A percentile compares a stretch with the other conserved stretches of the same genome.
Evolutionary conservation across 2,888 invertebrate genomes (phyloP).

Genomic region (Tetragonisca angustula): DNA sequence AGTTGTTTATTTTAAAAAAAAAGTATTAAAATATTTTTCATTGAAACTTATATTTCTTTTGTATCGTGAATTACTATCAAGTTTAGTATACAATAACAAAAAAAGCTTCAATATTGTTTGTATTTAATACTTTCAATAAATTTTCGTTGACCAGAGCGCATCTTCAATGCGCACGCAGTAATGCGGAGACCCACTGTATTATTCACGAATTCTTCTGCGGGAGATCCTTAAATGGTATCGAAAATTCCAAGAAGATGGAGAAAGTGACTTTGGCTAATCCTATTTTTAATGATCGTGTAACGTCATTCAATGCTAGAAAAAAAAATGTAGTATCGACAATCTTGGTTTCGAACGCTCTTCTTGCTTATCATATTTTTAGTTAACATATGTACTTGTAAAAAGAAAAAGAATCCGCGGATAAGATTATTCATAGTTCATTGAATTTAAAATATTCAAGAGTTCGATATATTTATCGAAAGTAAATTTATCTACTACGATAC

Average conservation of each 20-base stretch:
- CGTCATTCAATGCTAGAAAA: conserved; percentile 3
- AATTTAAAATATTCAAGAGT: background rate
- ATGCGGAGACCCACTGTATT: background rate
- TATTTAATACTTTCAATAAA: background rate
- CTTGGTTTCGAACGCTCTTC: background rate
- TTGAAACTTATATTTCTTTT: background rate
- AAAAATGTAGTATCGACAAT: background rate
- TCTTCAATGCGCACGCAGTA: background rate
- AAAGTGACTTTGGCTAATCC: conserved; percentile 40
- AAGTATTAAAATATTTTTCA: background rate
- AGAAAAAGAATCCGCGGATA: background rate
- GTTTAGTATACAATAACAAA: background rate
- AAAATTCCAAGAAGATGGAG: conserved; percentile 26
- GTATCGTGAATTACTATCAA: background rate
- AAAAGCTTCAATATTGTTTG: background rate
- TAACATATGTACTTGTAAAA: background rate
- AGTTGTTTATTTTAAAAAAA: background rate
- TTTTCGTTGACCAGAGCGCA: background rate
- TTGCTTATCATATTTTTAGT: background rate
- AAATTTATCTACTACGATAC: background rate
- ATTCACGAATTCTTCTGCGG: conserved; percentile 5
- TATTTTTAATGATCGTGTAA: conserved; percentile 36
- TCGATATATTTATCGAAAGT: background rate
- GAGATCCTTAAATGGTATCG: conserved; percentile 10
- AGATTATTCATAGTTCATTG: background rate